These are phyloP conservation scores for Polylopha cassiicola DNA, from an alignment of 2,888 invertebrate species.

Conservation along the genomic window DNA sequence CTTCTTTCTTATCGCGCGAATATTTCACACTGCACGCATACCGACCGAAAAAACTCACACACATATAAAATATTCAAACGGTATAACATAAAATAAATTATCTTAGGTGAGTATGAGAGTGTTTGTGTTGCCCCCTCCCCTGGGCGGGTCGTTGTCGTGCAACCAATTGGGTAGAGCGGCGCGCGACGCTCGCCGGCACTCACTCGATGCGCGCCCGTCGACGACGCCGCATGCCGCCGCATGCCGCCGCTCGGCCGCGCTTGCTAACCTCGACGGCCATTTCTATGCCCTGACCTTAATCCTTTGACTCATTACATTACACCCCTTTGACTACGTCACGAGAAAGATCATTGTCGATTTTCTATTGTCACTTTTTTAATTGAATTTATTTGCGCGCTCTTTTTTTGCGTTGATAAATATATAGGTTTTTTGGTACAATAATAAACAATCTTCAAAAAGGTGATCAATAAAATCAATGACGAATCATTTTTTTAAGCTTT, in stretches of 20 bases:
- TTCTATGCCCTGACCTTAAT: conserved; percentile 38
- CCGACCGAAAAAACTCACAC: conserved; percentile 76
- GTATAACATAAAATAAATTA: conserved; percentile 78
- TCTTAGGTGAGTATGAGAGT: conserved; percentile 70
- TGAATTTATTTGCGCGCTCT: too few relatives aligned
- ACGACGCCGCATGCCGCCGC: conserved; percentile 36
- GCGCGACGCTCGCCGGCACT: conserved; percentile 72
- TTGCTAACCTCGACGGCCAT: conserved; percentile 28
- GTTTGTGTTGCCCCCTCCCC: conserved; percentile 72
- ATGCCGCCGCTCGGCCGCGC: conserved; percentile 22
- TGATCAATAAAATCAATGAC: too few relatives aligned
- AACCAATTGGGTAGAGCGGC: conserved; percentile 77
- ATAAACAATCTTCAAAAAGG: too few relatives aligned
- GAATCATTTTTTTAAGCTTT: too few relatives aligned
- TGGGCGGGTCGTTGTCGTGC: conserved; percentile 62
- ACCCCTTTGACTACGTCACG: too few relatives aligned
- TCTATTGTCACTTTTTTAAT: too few relatives aligned
- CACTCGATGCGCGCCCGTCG: conserved; percentile 30
- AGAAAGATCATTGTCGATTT: too few relatives aligned
- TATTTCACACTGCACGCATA: conserved; percentile 77
- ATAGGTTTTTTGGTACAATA: too few relatives aligned
- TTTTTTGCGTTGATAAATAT: too few relatives aligned
- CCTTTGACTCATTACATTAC: too few relatives aligned
- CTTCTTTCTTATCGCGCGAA: conserved; percentile 77
- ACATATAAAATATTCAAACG: conserved; percentile 78